A percentile compares a stretch with the other conserved stretches of the same genome.
These are phyloP conservation scores for Conops quadrifasciatus DNA, from an alignment of 2,888 invertebrate species.

Conservation along the genomic window DNA sequence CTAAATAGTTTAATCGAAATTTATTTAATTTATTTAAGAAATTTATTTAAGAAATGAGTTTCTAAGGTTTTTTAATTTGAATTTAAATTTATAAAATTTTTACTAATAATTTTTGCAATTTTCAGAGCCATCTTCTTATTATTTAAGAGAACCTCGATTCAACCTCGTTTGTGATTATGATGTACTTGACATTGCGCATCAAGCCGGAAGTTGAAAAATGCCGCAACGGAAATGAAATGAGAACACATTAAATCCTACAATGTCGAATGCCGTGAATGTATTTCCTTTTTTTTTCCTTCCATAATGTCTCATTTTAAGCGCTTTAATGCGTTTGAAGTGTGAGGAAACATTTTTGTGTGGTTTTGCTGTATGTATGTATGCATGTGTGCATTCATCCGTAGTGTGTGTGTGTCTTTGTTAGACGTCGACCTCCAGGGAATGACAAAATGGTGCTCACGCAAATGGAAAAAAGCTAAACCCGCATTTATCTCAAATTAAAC, in stretches of 20 bases:
- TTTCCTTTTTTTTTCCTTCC: not conserved
- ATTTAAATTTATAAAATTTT: not conserved
- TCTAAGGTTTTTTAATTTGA: too few relatives aligned
- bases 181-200: not conserved
- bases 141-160: too few relatives aligned
- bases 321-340: not conserved
- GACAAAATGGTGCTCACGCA: constrained; percentile 29
- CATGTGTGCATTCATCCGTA: not conserved
- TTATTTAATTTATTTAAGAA: too few relatives aligned
- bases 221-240: constrained; percentile 4
- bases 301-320: not conserved
- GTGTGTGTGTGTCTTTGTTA: not conserved
- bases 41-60: too few relatives aligned
- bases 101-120: too few relatives aligned
- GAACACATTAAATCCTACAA: too few relatives aligned
- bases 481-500: constrained; percentile 64
- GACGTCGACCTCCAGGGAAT: constrained; percentile 41
- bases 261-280: too few relatives aligned
- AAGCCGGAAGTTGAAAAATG: constrained; percentile 4
- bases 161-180: too few relatives aligned
- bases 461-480: constrained; percentile 47
- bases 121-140: too few relatives aligned
- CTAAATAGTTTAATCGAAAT: not conserved
- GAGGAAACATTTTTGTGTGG: constrained; percentile 3
- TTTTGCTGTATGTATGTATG: constrained; percentile 19